Conservation (phyloP, 2,797 vertebrate genomes). For the Arctocebus calabarensis region DNA sequence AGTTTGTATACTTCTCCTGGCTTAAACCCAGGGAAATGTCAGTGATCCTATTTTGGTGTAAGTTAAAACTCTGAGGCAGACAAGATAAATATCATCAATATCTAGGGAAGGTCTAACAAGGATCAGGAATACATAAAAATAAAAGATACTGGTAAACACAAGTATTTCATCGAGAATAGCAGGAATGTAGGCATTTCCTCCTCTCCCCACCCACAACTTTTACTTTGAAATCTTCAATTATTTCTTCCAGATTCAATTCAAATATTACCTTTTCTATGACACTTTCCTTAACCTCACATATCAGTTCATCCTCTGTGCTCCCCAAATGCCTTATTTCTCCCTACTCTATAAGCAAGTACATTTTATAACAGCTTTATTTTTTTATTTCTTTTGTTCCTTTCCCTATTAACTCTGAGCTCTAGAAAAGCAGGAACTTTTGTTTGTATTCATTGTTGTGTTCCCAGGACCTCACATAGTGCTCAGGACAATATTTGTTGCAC, state of each 20-base stretch:
- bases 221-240: background rate
- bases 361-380: background rate
- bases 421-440: background rate
- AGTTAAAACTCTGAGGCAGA: background rate
- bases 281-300: background rate
- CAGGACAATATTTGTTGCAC: background rate
- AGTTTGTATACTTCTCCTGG: slow-evolving; percentile 52
- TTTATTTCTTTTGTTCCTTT: background rate
- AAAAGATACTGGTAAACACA: background rate
- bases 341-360: background rate
- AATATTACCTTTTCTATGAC: background rate
- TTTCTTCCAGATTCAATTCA: background rate
- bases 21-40: background rate
- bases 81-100: background rate
- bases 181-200: background rate
- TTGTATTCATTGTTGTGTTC: background rate
- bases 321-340: background rate
- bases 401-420: background rate
- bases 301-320: background rate
- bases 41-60: background rate
- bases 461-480: background rate
- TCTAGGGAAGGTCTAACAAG: background rate
- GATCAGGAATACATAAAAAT: background rate
- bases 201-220: background rate
- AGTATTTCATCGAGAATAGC: background rate